Percentiles rank a stretch among this genome's conserved stretches.
These are phyloP conservation scores for Luffia ferchaultella DNA, from an alignment of 2,888 invertebrate genomes.

Conservation along the genomic window DNA sequence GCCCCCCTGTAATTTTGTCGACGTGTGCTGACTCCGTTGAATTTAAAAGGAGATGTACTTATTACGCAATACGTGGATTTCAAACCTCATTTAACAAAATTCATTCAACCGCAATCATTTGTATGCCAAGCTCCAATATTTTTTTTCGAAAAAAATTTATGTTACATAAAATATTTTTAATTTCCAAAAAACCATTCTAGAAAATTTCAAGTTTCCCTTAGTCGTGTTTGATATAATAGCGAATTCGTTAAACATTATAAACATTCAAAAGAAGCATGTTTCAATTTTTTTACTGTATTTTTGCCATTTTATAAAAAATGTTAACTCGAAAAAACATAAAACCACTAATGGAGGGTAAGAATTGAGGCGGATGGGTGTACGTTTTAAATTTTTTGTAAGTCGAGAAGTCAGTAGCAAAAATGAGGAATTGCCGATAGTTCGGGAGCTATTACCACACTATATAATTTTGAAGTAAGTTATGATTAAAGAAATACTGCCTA, in stretches of 20 bases:
- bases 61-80: slow-evolving; percentile 13
- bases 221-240: too few species aligned
- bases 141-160: too few species aligned
- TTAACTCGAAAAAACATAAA: slow-evolving; percentile 23
- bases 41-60: slow-evolving; percentile 21
- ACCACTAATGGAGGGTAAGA: not conserved
- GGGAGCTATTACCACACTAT: slow-evolving; percentile 52
- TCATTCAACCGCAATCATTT: too few species aligned
- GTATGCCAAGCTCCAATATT: too few species aligned
- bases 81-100: too few species aligned
- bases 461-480: slow-evolving; percentile 59
- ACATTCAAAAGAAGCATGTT: too few species aligned
- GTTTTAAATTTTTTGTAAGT: not conserved
- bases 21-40: slow-evolving; percentile 38
- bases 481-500: slow-evolving; percentile 61
- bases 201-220: too few species aligned
- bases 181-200: too few species aligned
- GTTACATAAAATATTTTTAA: too few species aligned
- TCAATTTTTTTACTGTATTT: too few species aligned
- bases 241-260: too few species aligned
- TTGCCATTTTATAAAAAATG: too few species aligned
- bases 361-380: not conserved
- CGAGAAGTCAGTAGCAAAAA: slow-evolving; percentile 51
- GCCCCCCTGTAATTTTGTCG: slow-evolving; percentile 50
- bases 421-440: slow-evolving; percentile 62